Conservation (phyloP, 2,797 vertebrate genomes). For the Cephalopachus bancanus region DNA sequence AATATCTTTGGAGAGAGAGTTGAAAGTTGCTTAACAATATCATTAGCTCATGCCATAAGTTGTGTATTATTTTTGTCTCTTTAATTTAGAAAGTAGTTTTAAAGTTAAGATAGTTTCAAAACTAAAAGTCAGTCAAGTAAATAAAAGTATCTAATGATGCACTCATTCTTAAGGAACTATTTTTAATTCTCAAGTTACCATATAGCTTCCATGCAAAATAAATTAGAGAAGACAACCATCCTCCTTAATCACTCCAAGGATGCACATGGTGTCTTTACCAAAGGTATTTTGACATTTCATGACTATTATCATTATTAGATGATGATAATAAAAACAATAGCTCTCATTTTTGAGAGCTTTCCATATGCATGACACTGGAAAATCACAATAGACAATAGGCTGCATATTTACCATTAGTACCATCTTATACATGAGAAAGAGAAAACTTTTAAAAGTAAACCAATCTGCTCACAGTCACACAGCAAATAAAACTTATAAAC, state of each 20-base stretch:
- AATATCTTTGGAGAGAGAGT: background rate
- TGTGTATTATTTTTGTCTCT: background rate
- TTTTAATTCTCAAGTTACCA: background rate
- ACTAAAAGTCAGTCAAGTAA: conserved; percentile 3
- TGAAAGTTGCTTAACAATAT: background rate
- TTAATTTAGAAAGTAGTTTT: background rate
- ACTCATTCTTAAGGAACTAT: background rate
- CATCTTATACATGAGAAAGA: background rate
- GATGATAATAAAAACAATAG: background rate
- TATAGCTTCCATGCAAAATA: background rate
- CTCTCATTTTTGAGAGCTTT: background rate
- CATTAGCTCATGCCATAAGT: background rate
- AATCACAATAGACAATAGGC: background rate
- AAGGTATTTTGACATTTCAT: conserved; percentile 25
- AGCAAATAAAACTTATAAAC: background rate
- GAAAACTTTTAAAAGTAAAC: background rate
- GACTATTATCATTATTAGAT: background rate
- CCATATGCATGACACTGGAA: background rate
- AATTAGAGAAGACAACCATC: background rate
- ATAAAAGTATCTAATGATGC: background rate
- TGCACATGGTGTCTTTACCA: background rate
- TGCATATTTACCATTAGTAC: background rate
- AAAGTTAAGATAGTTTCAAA: conserved; percentile 27
- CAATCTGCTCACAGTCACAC: background rate
- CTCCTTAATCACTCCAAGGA: background rate